These are phyloP conservation scores for Porphyrio hochstetteri DNA, from an alignment of 2,113 vertebrate species.

Conservation along the genomic window DNA sequence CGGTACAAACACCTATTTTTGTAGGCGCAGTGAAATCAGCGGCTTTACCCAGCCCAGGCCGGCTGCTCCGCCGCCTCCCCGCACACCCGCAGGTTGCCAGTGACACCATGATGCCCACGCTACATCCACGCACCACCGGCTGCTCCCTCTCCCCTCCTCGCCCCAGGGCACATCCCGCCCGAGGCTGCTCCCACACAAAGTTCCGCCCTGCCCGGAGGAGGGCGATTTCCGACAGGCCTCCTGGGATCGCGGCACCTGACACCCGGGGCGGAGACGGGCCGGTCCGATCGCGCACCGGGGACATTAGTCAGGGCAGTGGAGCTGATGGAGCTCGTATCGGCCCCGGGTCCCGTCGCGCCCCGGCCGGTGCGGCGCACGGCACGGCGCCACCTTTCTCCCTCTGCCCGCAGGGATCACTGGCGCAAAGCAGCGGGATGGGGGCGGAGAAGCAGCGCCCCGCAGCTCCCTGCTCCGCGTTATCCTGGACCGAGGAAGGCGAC, in stretches of 20 bases:
- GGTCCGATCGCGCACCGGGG: not conserved
- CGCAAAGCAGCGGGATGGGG: not conserved
- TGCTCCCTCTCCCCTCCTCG: not conserved
- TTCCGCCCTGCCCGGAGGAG: not conserved
- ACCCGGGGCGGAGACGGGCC: not conserved
- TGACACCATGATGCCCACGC: not conserved
- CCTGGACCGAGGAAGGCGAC: not conserved
- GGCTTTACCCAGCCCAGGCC: not conserved
- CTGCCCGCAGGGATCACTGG: not conserved
- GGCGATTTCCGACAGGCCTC: not conserved
- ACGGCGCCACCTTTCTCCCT: not conserved
- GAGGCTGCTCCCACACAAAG: not conserved
- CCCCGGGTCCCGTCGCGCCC: not conserved
- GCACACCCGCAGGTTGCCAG: not conserved
- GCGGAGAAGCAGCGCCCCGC: not conserved
- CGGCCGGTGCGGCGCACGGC: not conserved
- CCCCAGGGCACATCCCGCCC: not conserved
- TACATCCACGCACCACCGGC: rapidly evolving
- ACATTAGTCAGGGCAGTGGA: not conserved
- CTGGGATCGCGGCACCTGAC: not conserved
- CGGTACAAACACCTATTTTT: rapidly evolving
- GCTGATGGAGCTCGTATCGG: not conserved
- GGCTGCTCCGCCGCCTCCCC: not conserved
- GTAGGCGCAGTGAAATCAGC: not conserved
- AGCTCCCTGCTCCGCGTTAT: not conserved